phyloP scores from a whole-genome alignment of 2,113 vertebrate genomes.

The Calyptomena viridis region DNA sequence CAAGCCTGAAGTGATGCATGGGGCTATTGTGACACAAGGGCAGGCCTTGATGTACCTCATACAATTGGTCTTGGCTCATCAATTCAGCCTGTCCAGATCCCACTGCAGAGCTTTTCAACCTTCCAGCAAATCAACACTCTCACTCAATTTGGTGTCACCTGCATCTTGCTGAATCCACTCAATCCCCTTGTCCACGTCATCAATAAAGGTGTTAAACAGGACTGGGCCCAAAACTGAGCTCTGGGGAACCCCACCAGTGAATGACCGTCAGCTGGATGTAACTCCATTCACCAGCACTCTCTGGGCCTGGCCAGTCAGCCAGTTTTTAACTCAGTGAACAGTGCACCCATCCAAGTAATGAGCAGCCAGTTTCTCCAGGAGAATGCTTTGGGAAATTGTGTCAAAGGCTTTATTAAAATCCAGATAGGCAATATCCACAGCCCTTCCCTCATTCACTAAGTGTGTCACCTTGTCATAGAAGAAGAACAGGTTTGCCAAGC shows the following conservation, averaged over 20 bases:
- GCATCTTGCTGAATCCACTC: too few relatives aligned
- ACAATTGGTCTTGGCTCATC: too few relatives aligned
- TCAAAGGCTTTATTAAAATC: not conserved
- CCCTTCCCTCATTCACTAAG: not conserved
- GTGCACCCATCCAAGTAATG: accelerated
- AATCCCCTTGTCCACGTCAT: not conserved
- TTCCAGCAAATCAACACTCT: not conserved
- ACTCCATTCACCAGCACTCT: not conserved
- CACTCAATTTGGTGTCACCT: not conserved
- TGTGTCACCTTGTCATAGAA: not conserved
- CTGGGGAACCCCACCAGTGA: not conserved
- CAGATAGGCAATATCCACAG: not conserved
- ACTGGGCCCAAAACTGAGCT: not conserved
- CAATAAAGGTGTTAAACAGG: not conserved
- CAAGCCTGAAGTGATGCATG: not conserved
- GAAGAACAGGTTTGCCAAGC: not conserved
- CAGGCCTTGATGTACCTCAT: not conserved
- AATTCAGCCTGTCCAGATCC: not conserved
- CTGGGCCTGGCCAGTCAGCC: not conserved
- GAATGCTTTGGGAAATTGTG: not conserved
- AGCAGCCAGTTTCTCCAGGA: not conserved
- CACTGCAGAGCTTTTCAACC: too few relatives aligned
- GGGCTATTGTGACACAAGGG: not conserved
- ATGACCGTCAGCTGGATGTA: not conserved
- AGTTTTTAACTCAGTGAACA: not conserved